Evolutionary conservation across 1,140 invertebrate genomes (phyloP), one percentile per base, ranked within the genome.

Genomic region (Calephelis nemesis): DNA sequence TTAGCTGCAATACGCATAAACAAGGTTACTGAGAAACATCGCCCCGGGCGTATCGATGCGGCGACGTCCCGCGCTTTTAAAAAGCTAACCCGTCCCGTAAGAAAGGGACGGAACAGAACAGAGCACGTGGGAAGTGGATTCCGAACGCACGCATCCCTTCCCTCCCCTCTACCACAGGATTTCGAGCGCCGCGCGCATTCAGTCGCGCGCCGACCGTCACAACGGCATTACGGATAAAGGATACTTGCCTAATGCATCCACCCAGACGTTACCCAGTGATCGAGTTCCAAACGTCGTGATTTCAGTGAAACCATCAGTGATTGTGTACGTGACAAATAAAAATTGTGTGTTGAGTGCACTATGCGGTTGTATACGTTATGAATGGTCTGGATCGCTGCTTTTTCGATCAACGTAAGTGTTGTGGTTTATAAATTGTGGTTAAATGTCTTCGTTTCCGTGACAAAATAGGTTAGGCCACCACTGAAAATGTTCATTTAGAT

Each of bases 321-420:
- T 78, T 76, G 85, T 85, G 81, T 82, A 74, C 78, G 86, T 85
- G 81, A 82, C 85, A 74, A 81, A 81, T 77, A 78, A 74, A 77
- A 76, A 78, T 83, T 80, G 85, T 87, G 85, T 84, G 74, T 81
- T 78, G 63, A 81, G 88, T 91, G 87, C 88, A 89, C 83, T 89
- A 91, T 91, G 86, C 78, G 77, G 84, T 85, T 88, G 79, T 84
- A 74, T 79, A 82, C 81, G 88, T 90, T 90, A 91, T 91, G 88
- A 91, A 91, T 91, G 88, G 88, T 84, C 84, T 91, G 82, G 88
- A 91, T 82, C 86, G 87, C 76, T 90, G 88, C 79, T 91, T 91
- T 84, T 91, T 91, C 86, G 88, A 91, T 88, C 88, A 91, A 88
- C 88, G 88, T 91, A 84, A 91, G 88, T 88, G 72, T 84, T 83